phyloP scores from a whole-genome alignment of 2,113 vertebrate species.

The Lichenostomus cassidix region DNA sequence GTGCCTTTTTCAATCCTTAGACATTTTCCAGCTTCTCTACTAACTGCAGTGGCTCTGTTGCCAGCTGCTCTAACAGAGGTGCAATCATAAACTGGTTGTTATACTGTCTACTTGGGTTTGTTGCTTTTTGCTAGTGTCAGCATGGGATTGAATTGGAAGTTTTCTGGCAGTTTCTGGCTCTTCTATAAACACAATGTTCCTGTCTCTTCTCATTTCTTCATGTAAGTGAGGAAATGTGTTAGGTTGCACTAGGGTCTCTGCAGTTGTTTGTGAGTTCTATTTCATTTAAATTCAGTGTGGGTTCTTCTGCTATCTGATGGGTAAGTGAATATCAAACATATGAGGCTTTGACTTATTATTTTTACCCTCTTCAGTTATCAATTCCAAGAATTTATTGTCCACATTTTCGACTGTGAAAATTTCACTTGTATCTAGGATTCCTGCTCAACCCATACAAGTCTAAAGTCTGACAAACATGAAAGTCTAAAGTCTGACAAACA shows the following conservation, averaged over 20 bases:
- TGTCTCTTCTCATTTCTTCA: slow-evolving; percentile 40
- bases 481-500: not conserved
- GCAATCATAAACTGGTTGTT: slow-evolving; percentile 32
- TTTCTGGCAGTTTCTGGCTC: slow-evolving; percentile 21
- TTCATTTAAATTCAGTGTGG: not conserved
- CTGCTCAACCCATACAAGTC: not conserved
- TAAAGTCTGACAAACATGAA: not conserved
- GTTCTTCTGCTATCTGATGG: not conserved
- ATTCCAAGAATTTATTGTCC: not conserved
- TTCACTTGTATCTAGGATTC: not conserved
- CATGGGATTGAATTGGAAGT: not conserved
- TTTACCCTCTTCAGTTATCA: not conserved
- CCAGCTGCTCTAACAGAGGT: slow-evolving; percentile 38
- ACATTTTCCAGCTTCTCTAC: not conserved
- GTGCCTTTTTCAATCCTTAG: not conserved
- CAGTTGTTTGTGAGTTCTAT: not conserved
- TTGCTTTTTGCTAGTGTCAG: slow-evolving; percentile 14
- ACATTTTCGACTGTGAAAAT: not conserved
- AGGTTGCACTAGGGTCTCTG: not conserved
- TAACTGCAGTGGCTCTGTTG: not conserved
- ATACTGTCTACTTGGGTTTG: slow-evolving; percentile 29
- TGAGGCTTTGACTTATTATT: not conserved
- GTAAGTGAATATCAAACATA: not conserved
- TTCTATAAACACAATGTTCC: not conserved
- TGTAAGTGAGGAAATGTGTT: not conserved